Evolutionary conservation across 2,113 vertebrate genomes (phyloP).

Genomic region (Malurus melanocephalus): DNA sequence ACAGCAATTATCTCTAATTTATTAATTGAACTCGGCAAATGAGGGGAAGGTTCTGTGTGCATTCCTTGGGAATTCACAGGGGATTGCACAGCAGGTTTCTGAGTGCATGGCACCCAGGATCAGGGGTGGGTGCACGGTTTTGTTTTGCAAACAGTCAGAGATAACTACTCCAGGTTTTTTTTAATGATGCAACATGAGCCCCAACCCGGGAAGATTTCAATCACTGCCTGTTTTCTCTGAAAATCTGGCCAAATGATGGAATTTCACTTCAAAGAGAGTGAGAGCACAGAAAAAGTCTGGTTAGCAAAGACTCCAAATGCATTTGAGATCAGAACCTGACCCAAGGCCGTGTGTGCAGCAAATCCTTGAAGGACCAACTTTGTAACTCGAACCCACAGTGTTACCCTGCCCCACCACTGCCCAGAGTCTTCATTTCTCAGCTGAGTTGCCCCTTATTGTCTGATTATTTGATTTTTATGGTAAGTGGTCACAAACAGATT

Average conservation of each 20-base stretch:
- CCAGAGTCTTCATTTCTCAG: neutral
- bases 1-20: neutral
- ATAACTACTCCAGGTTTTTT: neutral
- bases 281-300: neutral
- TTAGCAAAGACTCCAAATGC: neutral
- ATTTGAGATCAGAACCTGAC: neutral
- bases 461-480: neutral
- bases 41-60: neutral
- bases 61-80: neutral
- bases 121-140: neutral
- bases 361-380: neutral
- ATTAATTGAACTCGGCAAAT: neutral
- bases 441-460: neutral
- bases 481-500: neutral
- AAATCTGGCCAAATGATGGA: neutral
- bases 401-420: neutral
- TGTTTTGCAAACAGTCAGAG: neutral
- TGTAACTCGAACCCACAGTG: neutral
- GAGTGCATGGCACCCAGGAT: neutral
- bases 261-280: neutral
- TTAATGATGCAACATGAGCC: neutral
- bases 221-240: neutral
- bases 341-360: neutral
- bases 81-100: neutral
- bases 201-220: neutral